Evolutionary conservation across 1,140 invertebrate genomes (phyloP), one percentile per base, ranked within the genome.

Genomic region (Calephelis nemesis): DNA sequence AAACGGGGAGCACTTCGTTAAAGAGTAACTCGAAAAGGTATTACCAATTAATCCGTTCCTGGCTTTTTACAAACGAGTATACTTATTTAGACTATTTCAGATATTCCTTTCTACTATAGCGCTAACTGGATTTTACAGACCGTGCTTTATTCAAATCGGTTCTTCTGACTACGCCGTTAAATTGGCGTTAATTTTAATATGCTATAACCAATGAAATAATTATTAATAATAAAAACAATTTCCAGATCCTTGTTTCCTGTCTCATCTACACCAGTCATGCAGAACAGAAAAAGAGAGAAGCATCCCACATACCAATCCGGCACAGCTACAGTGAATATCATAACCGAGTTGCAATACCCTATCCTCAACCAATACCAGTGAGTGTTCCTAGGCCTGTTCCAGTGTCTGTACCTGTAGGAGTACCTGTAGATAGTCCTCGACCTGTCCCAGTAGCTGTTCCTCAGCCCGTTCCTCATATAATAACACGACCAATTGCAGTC

Each of bases 371-470:
- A 1, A 75, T 91, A 19, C 82, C 88, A 1, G 74, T 88, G 0
- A 70, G 75, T 7, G 79, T 90, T 7, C 86, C 85, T 1, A 69
- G 87, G 7, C 71, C 85, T 0, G 86, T 90, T 1, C 86, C 85
- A 1, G 84, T 86, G 15, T 69, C 84, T 1, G 87, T 90, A 5
- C 81, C 76, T 7, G 82, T 89, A 0, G 82, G 81, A 0, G 86
- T 90, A 7, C 86, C 89, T 4, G 83, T 90, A 0, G 87, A 84
- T 45, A 76, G 73, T 3, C 87, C 87, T 0, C 73, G 89, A 0
- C 81, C 89, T 0, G 89, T 91, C 0, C 80, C 79, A 8, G 86
- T 90, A 0, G 15, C 77, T 0, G 82, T 90, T 8, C 89, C 88
- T 5, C 89, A 90, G 12, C 87, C 89, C 7, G 83, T 90, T 12